Percentiles rank a stretch among this genome's conserved stretches.
phyloP scores from a whole-genome alignment of 2,113 vertebrate genomes.

The Aphyosemion australe region DNA sequence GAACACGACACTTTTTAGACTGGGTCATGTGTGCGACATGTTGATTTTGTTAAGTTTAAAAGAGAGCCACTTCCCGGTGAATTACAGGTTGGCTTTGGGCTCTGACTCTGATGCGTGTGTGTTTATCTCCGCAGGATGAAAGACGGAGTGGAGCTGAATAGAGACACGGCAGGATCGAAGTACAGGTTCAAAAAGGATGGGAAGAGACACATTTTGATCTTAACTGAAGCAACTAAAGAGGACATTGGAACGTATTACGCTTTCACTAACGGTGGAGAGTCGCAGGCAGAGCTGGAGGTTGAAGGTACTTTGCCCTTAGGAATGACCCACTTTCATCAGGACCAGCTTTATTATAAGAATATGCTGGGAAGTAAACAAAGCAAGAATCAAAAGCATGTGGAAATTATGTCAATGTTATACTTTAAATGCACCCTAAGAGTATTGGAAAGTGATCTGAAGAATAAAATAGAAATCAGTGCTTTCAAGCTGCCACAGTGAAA shows the following conservation, averaged over 20 bases:
- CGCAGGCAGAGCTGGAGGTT: constrained; percentile 87
- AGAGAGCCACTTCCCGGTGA: not conserved
- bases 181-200: constrained; percentile 93
- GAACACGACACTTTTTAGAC: not conserved
- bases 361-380: not conserved
- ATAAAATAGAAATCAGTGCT: not conserved
- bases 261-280: constrained; percentile 87
- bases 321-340: not conserved
- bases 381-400: not conserved
- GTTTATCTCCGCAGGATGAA: constrained; percentile 83
- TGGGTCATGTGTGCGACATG: too few relatives aligned
- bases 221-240: constrained; percentile 83
- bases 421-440: not conserved
- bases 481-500: not conserved
- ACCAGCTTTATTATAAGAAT: not conserved
- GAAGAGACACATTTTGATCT: constrained; percentile 86
- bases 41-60: not conserved
- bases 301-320: constrained; percentile 79
- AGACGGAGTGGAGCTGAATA: constrained; percentile 87
- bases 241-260: constrained; percentile 84
- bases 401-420: not conserved
- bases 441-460: not conserved
- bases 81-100: too few relatives aligned
- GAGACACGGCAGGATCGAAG: constrained; percentile 82
- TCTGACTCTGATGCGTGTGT: too few relatives aligned